Percentiles rank a stretch among this genome's conserved stretches.
Conservation (phyloP, 30 jellyfish, hydroid and myxozoan genomes). For the Aurelia aurita complex sp. Pacific region DNA sequence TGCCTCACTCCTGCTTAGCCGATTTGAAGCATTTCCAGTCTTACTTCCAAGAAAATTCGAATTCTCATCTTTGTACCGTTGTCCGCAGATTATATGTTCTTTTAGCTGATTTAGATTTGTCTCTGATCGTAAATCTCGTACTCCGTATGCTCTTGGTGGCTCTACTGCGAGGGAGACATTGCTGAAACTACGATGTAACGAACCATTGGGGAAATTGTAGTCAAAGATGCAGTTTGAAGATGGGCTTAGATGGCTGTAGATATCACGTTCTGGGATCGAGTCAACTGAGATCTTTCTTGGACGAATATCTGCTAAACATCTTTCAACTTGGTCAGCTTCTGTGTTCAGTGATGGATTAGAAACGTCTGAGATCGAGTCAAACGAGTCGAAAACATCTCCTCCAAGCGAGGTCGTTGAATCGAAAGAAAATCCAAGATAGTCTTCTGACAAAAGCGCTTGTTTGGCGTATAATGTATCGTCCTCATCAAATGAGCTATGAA, state of each 20-base stretch:
- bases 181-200: constrained; percentile 58
- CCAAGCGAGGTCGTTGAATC: constrained; percentile 51
- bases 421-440: constrained; percentile 49
- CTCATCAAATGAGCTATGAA: neutral
- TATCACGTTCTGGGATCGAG: neutral
- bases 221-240: constrained; percentile 20
- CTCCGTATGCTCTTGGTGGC: constrained; percentile 32
- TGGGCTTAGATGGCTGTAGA: neutral
- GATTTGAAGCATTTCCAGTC: neutral
- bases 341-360: constrained; percentile 38
- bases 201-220: constrained; percentile 22
- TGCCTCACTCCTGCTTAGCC: constrained; percentile 30
- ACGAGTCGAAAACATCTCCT: constrained; percentile 53
- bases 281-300: constrained; percentile 43
- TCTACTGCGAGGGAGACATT: constrained; percentile 55
- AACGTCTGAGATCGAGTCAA: constrained; percentile 56
- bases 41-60: constrained; percentile 9
- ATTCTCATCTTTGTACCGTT: constrained; percentile 21
- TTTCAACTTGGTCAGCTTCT: constrained; percentile 54
- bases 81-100: constrained; percentile 59
- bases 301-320: constrained; percentile 18
- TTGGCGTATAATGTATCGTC: neutral
- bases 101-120: constrained; percentile 38
- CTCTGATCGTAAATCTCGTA: constrained; percentile 62
- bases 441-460: constrained; percentile 22